A percentile compares a stretch with the other conserved stretches of the same genome.
Conservation (phyloP, 2,113 vertebrate genomes). For the Tringa solitaria region DNA sequence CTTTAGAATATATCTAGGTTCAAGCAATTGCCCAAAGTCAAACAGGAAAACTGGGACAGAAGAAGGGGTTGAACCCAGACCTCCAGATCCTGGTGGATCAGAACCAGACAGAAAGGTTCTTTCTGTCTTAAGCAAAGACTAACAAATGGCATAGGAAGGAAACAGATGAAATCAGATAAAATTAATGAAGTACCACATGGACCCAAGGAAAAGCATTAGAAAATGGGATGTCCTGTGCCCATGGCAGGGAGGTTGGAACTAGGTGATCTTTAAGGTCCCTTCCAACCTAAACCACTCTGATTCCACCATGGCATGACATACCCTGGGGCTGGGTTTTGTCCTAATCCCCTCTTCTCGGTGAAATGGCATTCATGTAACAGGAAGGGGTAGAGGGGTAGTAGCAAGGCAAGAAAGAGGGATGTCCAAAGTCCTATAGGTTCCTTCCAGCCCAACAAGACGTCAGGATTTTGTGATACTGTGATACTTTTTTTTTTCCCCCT, state of each 20-base stretch:
- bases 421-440: neutral
- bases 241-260: too few species aligned
- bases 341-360: neutral
- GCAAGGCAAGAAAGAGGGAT: neutral
- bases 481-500: neutral
- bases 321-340: neutral
- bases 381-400: neutral
- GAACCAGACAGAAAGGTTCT: neutral
- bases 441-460: neutral
- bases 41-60: neutral
- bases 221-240: too few species aligned
- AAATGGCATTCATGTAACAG: neutral
- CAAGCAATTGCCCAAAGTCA: neutral
- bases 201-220: neutral
- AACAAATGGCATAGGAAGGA: neutral
- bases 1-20: neutral
- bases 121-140: neutral
- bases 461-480: neutral
- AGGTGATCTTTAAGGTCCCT: too few species aligned
- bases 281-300: too few species aligned
- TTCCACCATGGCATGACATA: neutral
- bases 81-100: neutral
- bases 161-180: neutral
- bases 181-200: neutral
- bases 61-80: neutral